Percentiles rank a stretch among this genome's conserved stretches.
Conservation (phyloP, 2,888 invertebrate species). For the Apotomis turbidana region DNA sequence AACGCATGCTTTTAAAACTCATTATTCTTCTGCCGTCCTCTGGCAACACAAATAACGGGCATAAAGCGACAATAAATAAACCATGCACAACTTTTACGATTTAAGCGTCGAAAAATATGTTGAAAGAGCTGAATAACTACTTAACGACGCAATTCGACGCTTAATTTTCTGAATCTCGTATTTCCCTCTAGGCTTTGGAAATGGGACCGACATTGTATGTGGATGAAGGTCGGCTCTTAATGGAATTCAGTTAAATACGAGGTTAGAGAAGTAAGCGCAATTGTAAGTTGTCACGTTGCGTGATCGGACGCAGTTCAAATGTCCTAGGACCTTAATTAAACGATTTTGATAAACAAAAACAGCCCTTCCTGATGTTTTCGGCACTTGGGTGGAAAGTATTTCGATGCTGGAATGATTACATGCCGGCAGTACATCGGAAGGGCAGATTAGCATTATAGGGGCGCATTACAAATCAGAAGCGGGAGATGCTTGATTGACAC, state of each 20-base stretch:
- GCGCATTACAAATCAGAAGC: conserved; percentile 1
- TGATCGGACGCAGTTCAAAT: conserved; percentile 50
- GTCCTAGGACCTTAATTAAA: conserved; percentile 55
- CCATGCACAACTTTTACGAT: conserved; percentile 34
- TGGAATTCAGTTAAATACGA: not conserved
- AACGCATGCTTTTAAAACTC: conserved; percentile 24
- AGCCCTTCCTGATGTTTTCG: conserved; percentile 48
- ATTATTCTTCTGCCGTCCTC: conserved; percentile 26
- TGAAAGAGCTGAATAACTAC: conserved; percentile 31
- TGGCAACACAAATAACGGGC: conserved; percentile 32
- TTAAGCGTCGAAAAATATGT: conserved; percentile 35
- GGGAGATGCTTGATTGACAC: conserved; percentile 21
- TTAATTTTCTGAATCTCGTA: not conserved
- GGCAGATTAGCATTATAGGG: conserved; percentile 20
- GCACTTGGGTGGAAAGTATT: conserved; percentile 46
- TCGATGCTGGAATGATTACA: conserved; percentile 32
- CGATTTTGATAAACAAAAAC: conserved; percentile 59
- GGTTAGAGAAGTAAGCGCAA: conserved; percentile 18
- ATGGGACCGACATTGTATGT: not conserved
- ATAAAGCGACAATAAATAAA: conserved; percentile 35
- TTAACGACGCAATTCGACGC: conserved; percentile 1
- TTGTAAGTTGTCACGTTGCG: conserved; percentile 49
- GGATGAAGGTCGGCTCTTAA: not conserved
- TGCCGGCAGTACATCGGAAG: conserved; percentile 24
- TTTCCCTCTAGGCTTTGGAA: not conserved